Evolutionary conservation across 1,140 invertebrate species (phyloP), one percentile per base, ranked within the genome.

Genomic region (Tetraneura akinire): DNA sequence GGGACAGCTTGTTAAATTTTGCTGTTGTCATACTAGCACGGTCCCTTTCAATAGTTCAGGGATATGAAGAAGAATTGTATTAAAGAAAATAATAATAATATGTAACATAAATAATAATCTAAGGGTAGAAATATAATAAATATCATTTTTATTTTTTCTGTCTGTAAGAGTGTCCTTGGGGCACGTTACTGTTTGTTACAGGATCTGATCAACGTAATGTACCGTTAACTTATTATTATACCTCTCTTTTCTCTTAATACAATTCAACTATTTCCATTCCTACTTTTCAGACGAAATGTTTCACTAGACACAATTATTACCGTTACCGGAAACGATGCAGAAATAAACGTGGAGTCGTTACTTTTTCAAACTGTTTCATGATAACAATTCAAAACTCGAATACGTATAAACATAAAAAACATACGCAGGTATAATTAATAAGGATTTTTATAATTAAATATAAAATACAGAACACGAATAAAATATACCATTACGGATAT

Each of bases 1-100:
- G 73, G 53, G 73, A 76, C 73, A 76, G 51, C 73, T 76, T 76
- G 73, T 76, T 76, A 53, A 45, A 55, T 57, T 76, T 51, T 32
- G 26, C 10, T 26, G 73, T 76, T 57, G 53, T 76, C 73, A 76
- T 23, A 42, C 13, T 26, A 9, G 32, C 6, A 23, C 51, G 18
- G 32, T 21, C 73, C 73, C 32, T 76, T 76, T 76, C 73, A 57
- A 57, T 76, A 53, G 73, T 42, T 45, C n/a, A 13, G 2, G 32
- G n/a, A 23, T n/a, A 10, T 11, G 11, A 47, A 47, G 53, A 37
- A 6, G 37, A 16, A 47, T 26, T 29, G 53, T 57, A 76, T 76
- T 57, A 57, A 42, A 76, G 6, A 76, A 32, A 74, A 73, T 16
- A 49, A 49, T 47, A 70, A 23, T 47, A 71, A 47, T 29, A 71